phyloP scores from a whole-genome alignment of 2,797 vertebrate genomes.

The Phoeniculus purpureus region DNA sequence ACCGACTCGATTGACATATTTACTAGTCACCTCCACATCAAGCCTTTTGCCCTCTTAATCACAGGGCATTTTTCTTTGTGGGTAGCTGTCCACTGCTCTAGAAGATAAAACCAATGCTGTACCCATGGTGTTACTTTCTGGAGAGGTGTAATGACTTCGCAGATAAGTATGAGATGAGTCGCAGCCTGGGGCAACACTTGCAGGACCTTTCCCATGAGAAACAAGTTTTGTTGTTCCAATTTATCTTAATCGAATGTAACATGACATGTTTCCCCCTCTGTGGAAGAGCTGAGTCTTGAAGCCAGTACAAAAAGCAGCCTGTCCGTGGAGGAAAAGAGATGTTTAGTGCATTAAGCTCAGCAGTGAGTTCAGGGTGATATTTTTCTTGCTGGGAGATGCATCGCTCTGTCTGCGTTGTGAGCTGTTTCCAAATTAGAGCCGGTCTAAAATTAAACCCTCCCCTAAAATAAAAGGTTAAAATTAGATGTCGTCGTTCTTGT shows the following conservation, averaged over 20 bases:
- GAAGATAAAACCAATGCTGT: constrained; percentile 16
- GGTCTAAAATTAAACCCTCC: constrained; percentile 33
- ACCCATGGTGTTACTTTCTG: constrained; percentile 13
- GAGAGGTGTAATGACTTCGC: constrained; percentile 66
- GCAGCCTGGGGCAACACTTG: constrained; percentile 37
- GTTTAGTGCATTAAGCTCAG: constrained; percentile 28
- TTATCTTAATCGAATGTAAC: constrained; percentile 64
- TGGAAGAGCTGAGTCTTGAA: constrained; percentile 61
- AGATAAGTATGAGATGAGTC: constrained; percentile 73
- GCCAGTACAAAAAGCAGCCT: constrained; percentile 14
- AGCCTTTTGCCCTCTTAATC: not conserved
- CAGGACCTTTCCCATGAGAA: constrained; percentile 73
- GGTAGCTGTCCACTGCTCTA: not conserved
- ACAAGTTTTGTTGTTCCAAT: constrained; percentile 58
- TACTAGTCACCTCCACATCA: not conserved
- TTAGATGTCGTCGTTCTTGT: constrained; percentile 25
- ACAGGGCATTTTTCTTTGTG: not conserved
- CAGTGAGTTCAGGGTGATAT: not conserved
- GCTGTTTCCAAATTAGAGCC: constrained; percentile 40
- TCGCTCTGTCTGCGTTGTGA: constrained; percentile 21
- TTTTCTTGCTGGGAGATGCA: constrained; percentile 23
- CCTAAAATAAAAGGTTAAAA: constrained; percentile 51
- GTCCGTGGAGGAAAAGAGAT: constrained; percentile 56
- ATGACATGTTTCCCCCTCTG: constrained; percentile 29
- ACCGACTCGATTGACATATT: not conserved